These are phyloP conservation scores for Oncopeltus fasciatus DNA, from an alignment of 1,140 invertebrate species.

Conservation along the genomic window DNA sequence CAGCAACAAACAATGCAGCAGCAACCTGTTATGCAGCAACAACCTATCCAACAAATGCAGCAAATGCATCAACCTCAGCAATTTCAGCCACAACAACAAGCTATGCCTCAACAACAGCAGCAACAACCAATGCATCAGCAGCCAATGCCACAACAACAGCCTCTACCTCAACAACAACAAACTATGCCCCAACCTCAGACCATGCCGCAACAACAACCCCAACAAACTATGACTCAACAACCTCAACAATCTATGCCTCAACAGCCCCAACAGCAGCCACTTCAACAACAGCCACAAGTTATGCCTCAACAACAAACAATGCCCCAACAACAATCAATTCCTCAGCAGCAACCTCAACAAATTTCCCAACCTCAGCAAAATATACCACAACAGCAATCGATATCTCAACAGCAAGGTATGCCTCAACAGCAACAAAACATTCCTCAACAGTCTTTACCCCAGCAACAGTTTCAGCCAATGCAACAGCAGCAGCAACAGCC, in stretches of 20 bases:
- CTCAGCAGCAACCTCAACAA: conserved; percentile 23
- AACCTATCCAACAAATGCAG: conserved; percentile 20
- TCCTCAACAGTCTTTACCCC: conserved; percentile 10
- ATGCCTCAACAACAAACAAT: conserved; percentile 13
- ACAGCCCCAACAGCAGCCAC: conserved; percentile 22
- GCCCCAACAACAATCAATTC: conserved; percentile 14
- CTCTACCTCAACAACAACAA: conserved; percentile 27
- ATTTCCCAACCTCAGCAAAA: conserved; percentile 16
- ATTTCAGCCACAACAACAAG: conserved; percentile 17
- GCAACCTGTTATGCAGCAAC: conserved; percentile 31
- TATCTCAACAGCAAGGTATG: conserved; percentile 16
- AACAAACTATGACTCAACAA: conserved; percentile 19
- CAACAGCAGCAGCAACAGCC: conserved; percentile 18
- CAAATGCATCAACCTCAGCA: conserved; percentile 26
- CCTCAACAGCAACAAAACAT: conserved; percentile 18
- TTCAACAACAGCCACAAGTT: conserved; percentile 15
- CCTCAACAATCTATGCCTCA: conserved; percentile 30
- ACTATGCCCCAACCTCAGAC: conserved; percentile 35
- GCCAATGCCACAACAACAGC: conserved; percentile 13
- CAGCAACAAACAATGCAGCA: conserved; percentile 32
- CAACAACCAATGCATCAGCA: conserved; percentile 13
- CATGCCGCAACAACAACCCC: conserved; percentile 25
- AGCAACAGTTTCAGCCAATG: conserved; percentile 19
- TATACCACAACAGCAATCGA: conserved; percentile 16
- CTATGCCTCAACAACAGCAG: conserved; percentile 11